Conservation (phyloP, 2,888 invertebrate species). For the Automeris io region DNA sequence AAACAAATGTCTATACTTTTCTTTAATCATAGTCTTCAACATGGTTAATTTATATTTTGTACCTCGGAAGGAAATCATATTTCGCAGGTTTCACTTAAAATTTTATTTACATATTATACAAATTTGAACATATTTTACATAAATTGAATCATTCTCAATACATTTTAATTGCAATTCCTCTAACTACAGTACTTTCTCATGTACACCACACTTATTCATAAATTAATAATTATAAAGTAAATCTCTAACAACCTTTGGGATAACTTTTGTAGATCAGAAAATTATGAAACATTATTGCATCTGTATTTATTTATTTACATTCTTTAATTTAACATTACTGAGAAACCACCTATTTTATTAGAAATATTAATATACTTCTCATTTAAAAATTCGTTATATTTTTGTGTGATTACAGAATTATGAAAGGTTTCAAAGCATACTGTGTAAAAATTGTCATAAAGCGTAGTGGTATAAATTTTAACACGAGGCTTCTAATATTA, state of each 20-base stretch:
- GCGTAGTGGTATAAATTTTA: constrained; percentile 44
- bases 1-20: constrained; percentile 51
- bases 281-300: constrained; percentile 72
- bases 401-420: constrained; percentile 28
- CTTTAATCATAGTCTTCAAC: constrained; percentile 75
- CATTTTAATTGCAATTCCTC: constrained; percentile 58
- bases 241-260: constrained; percentile 50
- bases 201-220: constrained; percentile 64
- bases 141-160: constrained; percentile 49
- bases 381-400: constrained; percentile 26
- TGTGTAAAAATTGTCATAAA: constrained; percentile 44
- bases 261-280: constrained; percentile 45
- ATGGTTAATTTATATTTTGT: constrained; percentile 75
- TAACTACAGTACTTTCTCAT: constrained; percentile 67
- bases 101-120: constrained; percentile 75
- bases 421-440: constrained; percentile 43
- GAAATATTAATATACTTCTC: constrained; percentile 27
- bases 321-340: too few species aligned
- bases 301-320: constrained; percentile 53
- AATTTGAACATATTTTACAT: constrained; percentile 60
- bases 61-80: constrained; percentile 76
- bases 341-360: constrained; percentile 32
- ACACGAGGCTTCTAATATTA: constrained; percentile 41
- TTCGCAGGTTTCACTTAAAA: constrained; percentile 68
- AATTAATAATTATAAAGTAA: constrained; percentile 39